A percentile compares a stretch with the other conserved stretches of the same genome.
Conservation (phyloP, 2,797 vertebrate genomes). For the Danio albolineatus region DNA sequence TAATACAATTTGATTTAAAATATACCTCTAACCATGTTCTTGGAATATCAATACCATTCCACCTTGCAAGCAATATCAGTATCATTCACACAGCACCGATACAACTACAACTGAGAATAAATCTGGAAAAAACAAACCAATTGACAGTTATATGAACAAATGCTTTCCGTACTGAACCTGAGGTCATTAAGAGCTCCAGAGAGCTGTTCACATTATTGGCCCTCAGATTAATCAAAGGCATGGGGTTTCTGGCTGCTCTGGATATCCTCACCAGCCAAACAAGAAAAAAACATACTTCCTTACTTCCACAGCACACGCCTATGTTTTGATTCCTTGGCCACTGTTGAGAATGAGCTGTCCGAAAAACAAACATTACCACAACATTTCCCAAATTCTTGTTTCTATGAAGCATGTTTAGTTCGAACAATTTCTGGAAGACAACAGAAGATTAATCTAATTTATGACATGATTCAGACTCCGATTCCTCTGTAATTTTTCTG, state of each 20-base stretch:
- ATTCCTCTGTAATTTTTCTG: background rate
- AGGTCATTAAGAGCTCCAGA: constrained; percentile 39
- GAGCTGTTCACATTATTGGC: constrained; percentile 34
- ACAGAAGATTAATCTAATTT: background rate
- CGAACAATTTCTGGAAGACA: background rate
- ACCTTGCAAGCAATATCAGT: background rate
- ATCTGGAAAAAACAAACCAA: constrained; percentile 16
- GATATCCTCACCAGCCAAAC: constrained; percentile 16
- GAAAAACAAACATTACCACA: constrained; percentile 27
- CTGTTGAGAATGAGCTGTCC: constrained; percentile 61
- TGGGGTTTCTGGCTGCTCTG: constrained; percentile 43
- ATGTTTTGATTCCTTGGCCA: constrained; percentile 73
- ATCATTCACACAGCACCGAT: background rate
- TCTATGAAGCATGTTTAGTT: constrained; percentile 2
- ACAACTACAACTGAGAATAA: constrained; percentile 19
- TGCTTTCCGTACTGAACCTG: constrained; percentile 24
- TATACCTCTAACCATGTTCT: background rate
- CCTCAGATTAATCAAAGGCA: constrained; percentile 40
- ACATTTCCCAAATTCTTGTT: constrained; percentile 26
- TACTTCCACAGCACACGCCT: constrained; percentile 67
- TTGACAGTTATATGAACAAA: constrained; percentile 44
- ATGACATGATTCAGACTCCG: background rate
- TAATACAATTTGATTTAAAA: background rate
- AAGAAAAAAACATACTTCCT: constrained; percentile 56
- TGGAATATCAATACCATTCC: background rate